Evolutionary conservation across 2,888 invertebrate species (phyloP), one percentile per base, ranked within the genome.

Genomic region (Steinernema scapterisci): DNA sequence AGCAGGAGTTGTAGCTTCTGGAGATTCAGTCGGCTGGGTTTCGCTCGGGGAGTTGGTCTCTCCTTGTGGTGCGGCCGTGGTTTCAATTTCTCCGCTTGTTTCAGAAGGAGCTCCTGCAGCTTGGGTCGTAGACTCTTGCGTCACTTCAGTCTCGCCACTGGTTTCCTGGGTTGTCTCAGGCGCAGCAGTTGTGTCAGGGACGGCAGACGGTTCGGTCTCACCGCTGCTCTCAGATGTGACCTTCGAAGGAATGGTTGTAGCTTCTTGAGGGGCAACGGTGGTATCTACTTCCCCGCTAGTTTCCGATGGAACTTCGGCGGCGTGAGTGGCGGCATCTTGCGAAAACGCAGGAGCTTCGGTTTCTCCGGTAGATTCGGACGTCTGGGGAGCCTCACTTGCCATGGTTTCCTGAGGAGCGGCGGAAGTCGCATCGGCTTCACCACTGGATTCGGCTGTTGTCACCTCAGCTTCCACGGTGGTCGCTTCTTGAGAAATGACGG

Each of bases 401-500:
- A 11, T 2, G 21, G 45, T 44, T 16, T 44, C 45, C 45, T 44
- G 23, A 31, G 31, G 9, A 25, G 63, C n/a, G 0, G 27, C 52
- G 13, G 72, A 21, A 11, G 45, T 63, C 0, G 72, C 43, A 21
- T 72, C 16, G n/a, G 38, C 38, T 16, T 44, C 45, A 44, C 45
- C 45, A 44, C 45, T 44, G 45, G 43, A 25, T 27, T 11, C 73
- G n/a, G n/a, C n/a, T 38, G 16, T 13, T 45, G 51, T 52, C 9
- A 27, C 23, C 27, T 25, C n/a, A 6, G 71, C 19, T 23, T 72
- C 7, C 2, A 72, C 71, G 19, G 70, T 43, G 6, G 72, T 43
- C 23, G 70, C 52, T 31, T 76, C 76, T 54, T 73, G 54, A 25
- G 75, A 54, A 43, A 27, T 48, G 27, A 45, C 73, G 16, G 72